Base-by-base conservation (phyloP, 2,888 invertebrate species). In the Mylabris sibirica region DNA sequence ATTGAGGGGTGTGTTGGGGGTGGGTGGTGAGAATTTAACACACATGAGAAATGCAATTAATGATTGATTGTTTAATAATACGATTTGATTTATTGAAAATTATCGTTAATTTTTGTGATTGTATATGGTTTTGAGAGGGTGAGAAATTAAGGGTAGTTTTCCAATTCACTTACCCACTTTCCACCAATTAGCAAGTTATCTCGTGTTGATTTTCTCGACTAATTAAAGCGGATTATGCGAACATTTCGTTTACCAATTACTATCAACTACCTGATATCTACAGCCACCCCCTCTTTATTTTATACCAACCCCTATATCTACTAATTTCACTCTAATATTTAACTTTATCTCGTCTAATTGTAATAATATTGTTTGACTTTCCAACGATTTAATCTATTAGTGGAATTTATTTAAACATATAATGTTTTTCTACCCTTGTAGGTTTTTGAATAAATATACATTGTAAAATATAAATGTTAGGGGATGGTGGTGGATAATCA, bases 151-250 rank as follows among this genome's bases (percentile, higher is more conserved):
- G 44, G 44, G 44, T 44, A 44, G 44, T 44, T 44, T 17, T 14
- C n/a, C n/a, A n/a, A 41, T 11, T 11, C 35, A 35, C 12, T 35
- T 14, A 14, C 41, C 44, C 17, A 17, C n/a, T 14, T 3, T 1
- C 30, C 20, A 30, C 70, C 76, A 74, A 74, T 76, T 76, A 74
- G 73, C 69, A 71, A 75, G 74, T 72, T 73, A 73, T 74, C 74
- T 73, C 69, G 72, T 82, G 82, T 82, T 82, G 82, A 82, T 82
- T 82, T 81, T 82, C 78, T 76, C 80, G 79, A 78, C 80, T 82
- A 82, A 82, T 82, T 82, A 82, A 78, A 76, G 75, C 76, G 78
- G 80, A 80, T 80, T 80, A 80, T 71, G 75, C 67, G 73, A 71
- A 65, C 67, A 76, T 76, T 44, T 77, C 79, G 79, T 78, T 78